Percentiles rank a stretch among this genome's conserved stretches.
Conservation (phyloP, 2,113 vertebrate species). For the Pseudois nayaur region DNA sequence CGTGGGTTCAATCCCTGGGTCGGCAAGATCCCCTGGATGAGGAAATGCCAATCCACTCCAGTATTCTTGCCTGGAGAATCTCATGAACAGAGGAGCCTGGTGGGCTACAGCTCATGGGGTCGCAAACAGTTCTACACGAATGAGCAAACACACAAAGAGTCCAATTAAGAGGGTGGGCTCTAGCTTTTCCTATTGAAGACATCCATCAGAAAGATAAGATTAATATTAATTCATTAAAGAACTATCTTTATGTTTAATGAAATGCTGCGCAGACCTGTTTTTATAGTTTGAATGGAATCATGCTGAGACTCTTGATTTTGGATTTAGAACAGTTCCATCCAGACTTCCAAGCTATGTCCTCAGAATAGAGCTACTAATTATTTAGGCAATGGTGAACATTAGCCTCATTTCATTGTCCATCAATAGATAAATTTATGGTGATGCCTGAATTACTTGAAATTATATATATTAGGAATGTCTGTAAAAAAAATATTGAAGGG, state of each 20-base stretch:
- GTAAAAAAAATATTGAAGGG: conserved; percentile 69
- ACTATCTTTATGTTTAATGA: conserved; percentile 51
- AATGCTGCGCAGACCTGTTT: conserved; percentile 59
- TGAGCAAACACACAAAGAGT: background rate
- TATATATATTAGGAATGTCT: conserved; percentile 54
- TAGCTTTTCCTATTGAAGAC: background rate
- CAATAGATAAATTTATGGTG: conserved; percentile 66
- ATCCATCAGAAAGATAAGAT: background rate
- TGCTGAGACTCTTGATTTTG: conserved; percentile 54
- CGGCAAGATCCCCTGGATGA: background rate
- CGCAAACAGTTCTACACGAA: background rate
- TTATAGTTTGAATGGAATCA: conserved; percentile 64
- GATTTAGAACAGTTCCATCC: conserved; percentile 65
- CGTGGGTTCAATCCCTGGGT: background rate
- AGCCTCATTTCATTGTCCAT: conserved; percentile 67
- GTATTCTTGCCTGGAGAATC: background rate
- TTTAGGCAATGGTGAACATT: conserved; percentile 67
- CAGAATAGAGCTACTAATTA: conserved; percentile 57
- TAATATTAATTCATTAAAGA: conserved; percentile 52
- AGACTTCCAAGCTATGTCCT: conserved; percentile 11
- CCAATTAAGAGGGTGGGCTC: background rate
- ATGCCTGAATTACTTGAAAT: conserved; percentile 68
- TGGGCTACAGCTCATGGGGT: background rate
- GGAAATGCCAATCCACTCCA: background rate
- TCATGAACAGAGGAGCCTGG: background rate